phyloP scores from a whole-genome alignment of 2,113 vertebrate species.

The Dasyurus viverrinus region DNA sequence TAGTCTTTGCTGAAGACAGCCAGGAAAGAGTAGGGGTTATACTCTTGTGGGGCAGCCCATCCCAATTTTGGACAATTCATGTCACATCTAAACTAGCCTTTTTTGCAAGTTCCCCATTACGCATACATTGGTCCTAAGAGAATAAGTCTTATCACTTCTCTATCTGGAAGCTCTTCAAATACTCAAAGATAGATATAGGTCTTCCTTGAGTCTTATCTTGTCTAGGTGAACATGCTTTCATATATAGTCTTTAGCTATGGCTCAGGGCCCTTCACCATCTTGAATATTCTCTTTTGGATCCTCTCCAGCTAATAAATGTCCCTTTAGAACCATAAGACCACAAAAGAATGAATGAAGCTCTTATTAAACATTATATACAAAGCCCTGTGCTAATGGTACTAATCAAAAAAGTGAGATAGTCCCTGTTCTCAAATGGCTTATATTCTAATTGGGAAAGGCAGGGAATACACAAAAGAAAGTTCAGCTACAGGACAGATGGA shows the following conservation, averaged over 20 bases:
- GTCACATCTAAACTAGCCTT: not conserved
- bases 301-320: not conserved
- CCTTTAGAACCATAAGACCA: not conserved
- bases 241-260: not conserved
- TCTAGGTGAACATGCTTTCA: not conserved
- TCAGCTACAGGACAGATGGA: not conserved
- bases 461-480: not conserved
- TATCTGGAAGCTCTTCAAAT: not conserved
- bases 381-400: not conserved
- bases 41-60: not conserved
- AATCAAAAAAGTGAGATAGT: not conserved
- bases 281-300: not conserved
- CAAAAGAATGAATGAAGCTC: not conserved
- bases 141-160: not conserved
- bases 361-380: not conserved
- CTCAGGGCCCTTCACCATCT: not conserved
- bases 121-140: not conserved
- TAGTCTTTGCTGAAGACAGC: not conserved
- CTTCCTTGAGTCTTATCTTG: not conserved
- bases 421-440: not conserved
- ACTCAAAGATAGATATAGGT: too few species aligned
- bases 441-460: not conserved
- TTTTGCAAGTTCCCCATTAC: not conserved
- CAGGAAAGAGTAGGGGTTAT: too few species aligned
- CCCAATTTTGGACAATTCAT: not conserved